Base-by-base conservation (phyloP, 1,140 invertebrate genomes). In the Metaphire vulgaris region DNA sequence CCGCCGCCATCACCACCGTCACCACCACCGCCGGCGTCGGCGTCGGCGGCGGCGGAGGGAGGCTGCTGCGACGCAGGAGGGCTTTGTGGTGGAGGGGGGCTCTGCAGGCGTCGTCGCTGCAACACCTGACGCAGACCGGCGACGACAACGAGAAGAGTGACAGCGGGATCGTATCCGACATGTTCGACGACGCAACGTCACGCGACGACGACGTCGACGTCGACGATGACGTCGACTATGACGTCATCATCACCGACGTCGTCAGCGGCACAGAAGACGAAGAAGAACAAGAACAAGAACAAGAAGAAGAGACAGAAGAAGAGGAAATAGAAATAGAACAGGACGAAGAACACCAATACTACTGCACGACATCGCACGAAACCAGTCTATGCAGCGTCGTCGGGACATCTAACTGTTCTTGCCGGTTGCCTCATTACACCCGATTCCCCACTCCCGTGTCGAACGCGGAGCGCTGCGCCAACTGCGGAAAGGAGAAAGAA, bases 121-220 rank as follows among this genome's bases (percentile, higher is more conserved):
- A 56, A 21, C 41, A 56, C 21, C 41, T 56, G 41, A 6, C 21
- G 6, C 41, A 56, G 21, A 56, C 41, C 41, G n/a, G n/a, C n/a
- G n/a, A n/a, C n/a, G 30, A 21, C 29, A 1, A 30, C 30, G 69
- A 71, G 30, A 71, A 71, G 69, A 71, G 69, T n/a, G 69, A 71
- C 69, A 71, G 69, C 30, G 69, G 69, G 21, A 71, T 71, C 30
- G 69, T 71, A 1, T 30, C 30, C 21, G 69, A 71, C 69, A 28
- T 71, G 28, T 56, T 56, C 41, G 41, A 56, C 41, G 6, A 21
- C 6, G 41, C 41, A 56, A 12, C 41, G 21, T 21, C 6, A 6
- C 6, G 21, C 41, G 6, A 56, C 41, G 41, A 56, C 41, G 6
- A 56, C 41, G 41, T 12, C 41, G 41, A 56, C 41, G 41, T 12